Percentiles rank a stretch among this genome's conserved stretches.
These are phyloP conservation scores for Halichoeres trimaculatus DNA, from an alignment of 2,113 vertebrate genomes.

Conservation along the genomic window DNA sequence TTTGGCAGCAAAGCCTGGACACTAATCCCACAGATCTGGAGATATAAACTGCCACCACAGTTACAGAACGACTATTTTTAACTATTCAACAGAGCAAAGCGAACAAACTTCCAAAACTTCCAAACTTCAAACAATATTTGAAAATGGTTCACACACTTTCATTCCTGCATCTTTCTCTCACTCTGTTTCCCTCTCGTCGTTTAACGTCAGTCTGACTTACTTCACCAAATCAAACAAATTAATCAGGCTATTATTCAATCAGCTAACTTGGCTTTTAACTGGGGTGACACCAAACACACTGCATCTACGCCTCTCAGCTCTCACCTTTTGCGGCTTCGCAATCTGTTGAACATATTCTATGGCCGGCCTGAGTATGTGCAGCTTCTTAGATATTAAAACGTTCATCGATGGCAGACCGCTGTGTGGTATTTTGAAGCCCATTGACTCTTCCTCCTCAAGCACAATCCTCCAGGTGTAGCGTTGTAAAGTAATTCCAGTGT, in stretches of 20 bases:
- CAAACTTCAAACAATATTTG: not conserved
- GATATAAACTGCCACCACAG: slow-evolving; percentile 3
- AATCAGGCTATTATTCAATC: not conserved
- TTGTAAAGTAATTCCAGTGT: not conserved
- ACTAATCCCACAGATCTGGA: not conserved
- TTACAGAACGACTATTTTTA: not conserved
- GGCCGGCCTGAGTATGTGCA: slow-evolving; percentile 70
- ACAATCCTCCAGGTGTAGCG: slow-evolving; percentile 2
- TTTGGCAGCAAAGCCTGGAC: not conserved
- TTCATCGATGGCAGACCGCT: slow-evolving; percentile 58
- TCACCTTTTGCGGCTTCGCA: slow-evolving; percentile 71
- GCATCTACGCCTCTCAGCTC: not conserved
- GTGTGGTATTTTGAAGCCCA: slow-evolving; percentile 74
- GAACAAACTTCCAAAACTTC: too few species aligned
- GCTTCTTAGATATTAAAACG: slow-evolving; percentile 76
- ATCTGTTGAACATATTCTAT: slow-evolving; percentile 71
- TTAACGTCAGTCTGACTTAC: too few species aligned
- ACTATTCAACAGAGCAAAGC: too few species aligned
- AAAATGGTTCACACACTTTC: too few species aligned
- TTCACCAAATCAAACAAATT: not conserved
- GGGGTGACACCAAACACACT: not conserved
- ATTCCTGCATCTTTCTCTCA: not conserved
- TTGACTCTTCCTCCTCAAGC: slow-evolving; percentile 6
- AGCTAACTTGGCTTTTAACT: not conserved
- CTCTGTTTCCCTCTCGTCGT: not conserved